Evolutionary conservation across 2,113 vertebrate species (phyloP).

Genomic region (Dicerorhinus sumatrensis): DNA sequence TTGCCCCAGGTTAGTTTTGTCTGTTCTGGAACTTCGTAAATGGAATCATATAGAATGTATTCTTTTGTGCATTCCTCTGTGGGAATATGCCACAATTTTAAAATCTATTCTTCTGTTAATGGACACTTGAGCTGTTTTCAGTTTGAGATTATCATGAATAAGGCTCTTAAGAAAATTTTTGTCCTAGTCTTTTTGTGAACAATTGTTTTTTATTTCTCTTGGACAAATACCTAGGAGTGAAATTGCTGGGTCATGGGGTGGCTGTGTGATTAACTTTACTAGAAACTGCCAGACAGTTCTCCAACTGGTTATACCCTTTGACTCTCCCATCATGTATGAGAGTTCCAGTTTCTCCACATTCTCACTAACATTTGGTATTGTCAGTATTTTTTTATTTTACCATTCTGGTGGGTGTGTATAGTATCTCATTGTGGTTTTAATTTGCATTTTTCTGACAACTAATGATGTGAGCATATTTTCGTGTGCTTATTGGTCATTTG

Average conservation of each 20-base stretch:
- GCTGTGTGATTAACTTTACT: not conserved
- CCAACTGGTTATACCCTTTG: not conserved
- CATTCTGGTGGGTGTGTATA: not conserved
- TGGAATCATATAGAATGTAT: not conserved
- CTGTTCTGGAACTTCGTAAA: not conserved
- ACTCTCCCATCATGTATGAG: accelerated
- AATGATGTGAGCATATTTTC: not conserved
- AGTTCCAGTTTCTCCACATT: no score
- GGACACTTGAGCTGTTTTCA: not conserved
- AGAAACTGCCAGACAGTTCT: not conserved
- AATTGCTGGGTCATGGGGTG: not conserved
- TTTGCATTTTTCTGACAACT: not conserved
- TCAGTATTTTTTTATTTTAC: not conserved
- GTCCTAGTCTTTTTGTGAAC: not conserved
- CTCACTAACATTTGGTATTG: not conserved
- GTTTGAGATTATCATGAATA: not conserved
- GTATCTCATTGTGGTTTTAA: not conserved
- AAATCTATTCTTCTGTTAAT: not conserved
- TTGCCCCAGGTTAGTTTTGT: not conserved
- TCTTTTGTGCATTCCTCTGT: not conserved
- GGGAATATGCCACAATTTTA: not conserved
- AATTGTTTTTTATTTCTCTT: not conserved
- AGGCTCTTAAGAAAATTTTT: not conserved
- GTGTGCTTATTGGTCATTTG: not conserved
- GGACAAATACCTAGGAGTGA: not conserved